phyloP scores from a whole-genome alignment of 2,888 invertebrate species.

The Cosmia trapezina region DNA sequence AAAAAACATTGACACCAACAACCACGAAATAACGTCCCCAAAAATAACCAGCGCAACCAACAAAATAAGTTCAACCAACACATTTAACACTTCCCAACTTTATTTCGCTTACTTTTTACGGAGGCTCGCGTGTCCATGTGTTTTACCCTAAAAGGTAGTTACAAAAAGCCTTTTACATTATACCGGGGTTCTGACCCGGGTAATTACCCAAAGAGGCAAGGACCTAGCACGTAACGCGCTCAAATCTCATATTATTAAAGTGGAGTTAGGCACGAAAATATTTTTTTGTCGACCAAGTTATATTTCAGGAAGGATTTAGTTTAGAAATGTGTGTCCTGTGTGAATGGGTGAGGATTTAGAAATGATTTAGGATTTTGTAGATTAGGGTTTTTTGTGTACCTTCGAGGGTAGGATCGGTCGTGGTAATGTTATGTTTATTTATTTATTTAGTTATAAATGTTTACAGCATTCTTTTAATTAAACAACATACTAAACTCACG shows the following conservation, averaged over 20 bases:
- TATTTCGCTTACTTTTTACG: slow-evolving; percentile 49
- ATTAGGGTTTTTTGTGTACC: slow-evolving; percentile 7
- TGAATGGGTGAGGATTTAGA: slow-evolving; percentile 38
- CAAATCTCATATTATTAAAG: slow-evolving; percentile 70
- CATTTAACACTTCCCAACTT: slow-evolving; percentile 50
- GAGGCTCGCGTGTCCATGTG: slow-evolving; percentile 51
- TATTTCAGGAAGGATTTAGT: slow-evolving; percentile 55
- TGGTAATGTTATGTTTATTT: not conserved
- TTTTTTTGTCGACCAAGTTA: slow-evolving; percentile 65
- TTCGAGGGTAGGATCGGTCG: not conserved
- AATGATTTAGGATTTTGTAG: slow-evolving; percentile 38
- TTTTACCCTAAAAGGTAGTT: slow-evolving; percentile 50
- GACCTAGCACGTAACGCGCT: slow-evolving; percentile 64
- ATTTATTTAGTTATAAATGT: not conserved
- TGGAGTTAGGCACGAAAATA: slow-evolving; percentile 58
- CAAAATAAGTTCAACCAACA: slow-evolving; percentile 47
- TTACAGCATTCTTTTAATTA: not conserved
- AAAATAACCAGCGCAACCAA: slow-evolving; percentile 32
- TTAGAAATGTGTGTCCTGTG: slow-evolving; percentile 29
- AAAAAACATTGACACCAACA: slow-evolving; percentile 13
- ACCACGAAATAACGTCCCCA: slow-evolving; percentile 4
- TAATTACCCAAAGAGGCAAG: slow-evolving; percentile 66
- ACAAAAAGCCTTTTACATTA: slow-evolving; percentile 61
- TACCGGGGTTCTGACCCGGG: slow-evolving; percentile 57
- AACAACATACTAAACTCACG: not conserved